phyloP scores from a whole-genome alignment of 1,140 invertebrate genomes.

The Drosophila trapezifrons region DNA sequence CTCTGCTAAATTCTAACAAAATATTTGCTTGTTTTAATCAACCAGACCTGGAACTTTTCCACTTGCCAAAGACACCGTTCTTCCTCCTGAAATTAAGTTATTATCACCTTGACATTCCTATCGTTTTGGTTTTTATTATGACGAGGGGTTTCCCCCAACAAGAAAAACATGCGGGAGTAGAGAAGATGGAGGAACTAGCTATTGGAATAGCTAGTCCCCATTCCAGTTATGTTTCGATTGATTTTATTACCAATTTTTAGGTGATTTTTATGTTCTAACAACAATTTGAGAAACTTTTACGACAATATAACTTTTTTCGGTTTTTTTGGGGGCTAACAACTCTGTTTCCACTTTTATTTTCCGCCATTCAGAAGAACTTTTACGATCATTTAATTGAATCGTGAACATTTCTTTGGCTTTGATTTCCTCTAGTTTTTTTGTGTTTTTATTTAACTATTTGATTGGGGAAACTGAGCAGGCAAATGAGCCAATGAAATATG shows the following conservation, averaged over 20 bases:
- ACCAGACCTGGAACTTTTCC: neutral
- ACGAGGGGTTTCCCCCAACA: conserved; percentile 7
- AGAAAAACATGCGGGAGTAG: conserved; percentile 14
- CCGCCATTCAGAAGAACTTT: conserved; percentile 54
- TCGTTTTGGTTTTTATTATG: conserved; percentile 8
- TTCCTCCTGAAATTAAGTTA: conserved; percentile 5
- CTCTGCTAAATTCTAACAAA: neutral
- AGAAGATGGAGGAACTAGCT: too few species aligned
- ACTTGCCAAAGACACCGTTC: neutral
- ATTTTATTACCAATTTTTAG: conserved; percentile 75
- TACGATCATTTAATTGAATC: conserved; percentile 78
- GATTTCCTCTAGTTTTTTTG: conserved; percentile 28
- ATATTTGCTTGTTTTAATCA: conserved; percentile 5
- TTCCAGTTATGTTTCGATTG: conserved; percentile 57
- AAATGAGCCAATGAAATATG: conserved; percentile 72
- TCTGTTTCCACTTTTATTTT: conserved; percentile 39
- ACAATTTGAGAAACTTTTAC: conserved; percentile 70
- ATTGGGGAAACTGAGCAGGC: conserved; percentile 49
- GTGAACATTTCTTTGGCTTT: conserved; percentile 68
- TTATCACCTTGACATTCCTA: conserved; percentile 20
- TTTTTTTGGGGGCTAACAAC: conserved; percentile 39
- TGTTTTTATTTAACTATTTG: conserved; percentile 35
- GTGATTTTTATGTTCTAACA: conserved; percentile 83
- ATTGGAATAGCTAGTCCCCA: conserved; percentile 1
- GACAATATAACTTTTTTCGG: conserved; percentile 44